A percentile compares a stretch with the other conserved stretches of the same genome.
Evolutionary conservation across 2,797 vertebrate species (phyloP).

Genomic region (Labroides dimidiatus): DNA sequence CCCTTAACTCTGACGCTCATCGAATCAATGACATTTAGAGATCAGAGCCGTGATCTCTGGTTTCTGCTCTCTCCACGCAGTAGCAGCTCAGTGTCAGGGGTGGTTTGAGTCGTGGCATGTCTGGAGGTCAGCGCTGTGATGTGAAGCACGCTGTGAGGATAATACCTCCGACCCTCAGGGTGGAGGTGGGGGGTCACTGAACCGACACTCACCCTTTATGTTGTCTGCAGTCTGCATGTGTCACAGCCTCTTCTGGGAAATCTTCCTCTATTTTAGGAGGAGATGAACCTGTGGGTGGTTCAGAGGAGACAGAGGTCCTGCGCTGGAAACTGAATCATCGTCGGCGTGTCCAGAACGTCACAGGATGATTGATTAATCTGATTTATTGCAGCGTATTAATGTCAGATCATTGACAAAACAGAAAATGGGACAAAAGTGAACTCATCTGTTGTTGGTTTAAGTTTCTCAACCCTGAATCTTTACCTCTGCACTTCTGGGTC

Average conservation of each 20-base stretch:
- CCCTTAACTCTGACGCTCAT: no score
- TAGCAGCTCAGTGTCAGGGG: not conserved
- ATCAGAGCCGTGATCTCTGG: not conserved
- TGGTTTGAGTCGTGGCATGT: not conserved
- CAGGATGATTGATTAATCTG: not conserved
- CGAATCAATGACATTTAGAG: not conserved
- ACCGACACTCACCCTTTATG: constrained; percentile 6
- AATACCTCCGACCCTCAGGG: constrained; percentile 9
- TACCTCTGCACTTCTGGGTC: no score
- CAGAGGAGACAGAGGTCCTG: not conserved
- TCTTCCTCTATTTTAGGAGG: not conserved
- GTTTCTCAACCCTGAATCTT: not conserved
- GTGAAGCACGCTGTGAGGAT: constrained; percentile 6
- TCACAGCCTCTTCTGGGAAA: not conserved
- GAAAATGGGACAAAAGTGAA: not conserved
- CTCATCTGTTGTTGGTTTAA: not conserved
- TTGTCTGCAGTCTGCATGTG: constrained; percentile 12
- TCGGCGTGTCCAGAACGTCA: not conserved
- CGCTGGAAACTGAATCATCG: not conserved
- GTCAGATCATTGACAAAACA: not conserved
- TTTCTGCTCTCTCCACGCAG: not conserved
- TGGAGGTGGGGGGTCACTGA: not conserved
- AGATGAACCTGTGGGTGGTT: not conserved
- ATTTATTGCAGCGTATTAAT: not conserved
- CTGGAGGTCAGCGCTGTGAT: constrained; percentile 12